These are phyloP conservation scores for Crypturellus undulatus DNA, from an alignment of 2,113 vertebrate genomes.

Conservation along the genomic window DNA sequence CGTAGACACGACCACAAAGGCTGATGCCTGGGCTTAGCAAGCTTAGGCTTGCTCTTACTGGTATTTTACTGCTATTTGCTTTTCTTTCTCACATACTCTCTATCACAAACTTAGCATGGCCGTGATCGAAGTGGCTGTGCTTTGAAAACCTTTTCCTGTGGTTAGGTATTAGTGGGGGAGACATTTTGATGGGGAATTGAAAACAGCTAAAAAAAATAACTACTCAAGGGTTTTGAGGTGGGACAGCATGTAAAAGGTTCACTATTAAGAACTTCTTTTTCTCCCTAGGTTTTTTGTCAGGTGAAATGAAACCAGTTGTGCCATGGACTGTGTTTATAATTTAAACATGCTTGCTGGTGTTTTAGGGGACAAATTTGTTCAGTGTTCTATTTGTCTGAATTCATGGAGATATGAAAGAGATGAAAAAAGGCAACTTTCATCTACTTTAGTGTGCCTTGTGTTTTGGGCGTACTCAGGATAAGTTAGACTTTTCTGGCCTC, in stretches of 20 bases:
- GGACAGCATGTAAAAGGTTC: not conserved
- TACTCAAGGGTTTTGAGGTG: not conserved
- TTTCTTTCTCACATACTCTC: not conserved
- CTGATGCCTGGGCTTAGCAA: not conserved
- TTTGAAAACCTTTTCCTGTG: constrained; percentile 51
- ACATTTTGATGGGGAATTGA: constrained; percentile 15
- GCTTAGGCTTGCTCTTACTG: not conserved
- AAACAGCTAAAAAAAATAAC: not conserved
- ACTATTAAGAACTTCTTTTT: not conserved
- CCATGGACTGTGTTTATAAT: not conserved
- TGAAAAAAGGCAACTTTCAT: not conserved
- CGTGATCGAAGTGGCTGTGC: not conserved
- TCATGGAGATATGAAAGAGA: not conserved
- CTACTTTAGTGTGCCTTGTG: not conserved
- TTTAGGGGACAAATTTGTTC: not conserved
- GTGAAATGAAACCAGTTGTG: accelerated
- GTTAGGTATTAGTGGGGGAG: constrained; percentile 3
- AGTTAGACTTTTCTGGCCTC: not conserved
- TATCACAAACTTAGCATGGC: not conserved
- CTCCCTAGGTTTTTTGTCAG: too few species aligned
- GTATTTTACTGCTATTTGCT: not conserved
- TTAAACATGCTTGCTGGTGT: not conserved
- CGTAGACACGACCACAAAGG: not conserved
- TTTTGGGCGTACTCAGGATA: not conserved
- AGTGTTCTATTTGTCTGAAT: not conserved